Conservation (phyloP, 2,797 vertebrate genomes). For the Phrynocephalus forsythii region DNA sequence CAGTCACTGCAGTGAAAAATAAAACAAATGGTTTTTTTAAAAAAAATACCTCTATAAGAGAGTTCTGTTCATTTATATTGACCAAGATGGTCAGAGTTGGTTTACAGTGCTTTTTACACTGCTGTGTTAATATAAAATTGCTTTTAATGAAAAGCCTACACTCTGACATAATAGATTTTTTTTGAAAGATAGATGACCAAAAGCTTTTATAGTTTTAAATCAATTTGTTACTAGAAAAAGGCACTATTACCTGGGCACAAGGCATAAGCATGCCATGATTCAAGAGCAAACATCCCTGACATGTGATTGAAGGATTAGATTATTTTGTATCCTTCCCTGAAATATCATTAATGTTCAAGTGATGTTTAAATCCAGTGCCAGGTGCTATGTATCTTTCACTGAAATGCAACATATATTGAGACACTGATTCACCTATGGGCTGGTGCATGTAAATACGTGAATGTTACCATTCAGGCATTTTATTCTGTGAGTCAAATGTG, state of each 20-base stretch:
- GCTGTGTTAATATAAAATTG: slow-evolving; percentile 62
- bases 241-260: slow-evolving; percentile 61
- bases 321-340: slow-evolving; percentile 37
- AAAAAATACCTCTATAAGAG: slow-evolving; percentile 43
- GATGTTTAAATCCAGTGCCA: slow-evolving; percentile 14
- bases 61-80: slow-evolving; percentile 54
- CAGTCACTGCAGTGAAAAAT: slow-evolving; percentile 32
- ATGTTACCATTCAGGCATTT: background rate
- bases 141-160: slow-evolving; percentile 74
- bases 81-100: slow-evolving; percentile 54
- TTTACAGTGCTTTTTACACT: slow-evolving; percentile 61
- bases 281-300: slow-evolving; percentile 47
- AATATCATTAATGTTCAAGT: slow-evolving; percentile 5
- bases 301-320: background rate
- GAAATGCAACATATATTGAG: background rate
- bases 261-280: slow-evolving; percentile 54
- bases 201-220: slow-evolving; percentile 77
- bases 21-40: slow-evolving; percentile 24
- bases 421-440: background rate
- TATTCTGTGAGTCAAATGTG: background rate
- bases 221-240: slow-evolving; percentile 69
- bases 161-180: slow-evolving; percentile 68
- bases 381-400: background rate
- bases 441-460: background rate
- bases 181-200: slow-evolving; percentile 72